Conservation (phyloP, 2,888 invertebrate species). For the Ormia ochracea region DNA sequence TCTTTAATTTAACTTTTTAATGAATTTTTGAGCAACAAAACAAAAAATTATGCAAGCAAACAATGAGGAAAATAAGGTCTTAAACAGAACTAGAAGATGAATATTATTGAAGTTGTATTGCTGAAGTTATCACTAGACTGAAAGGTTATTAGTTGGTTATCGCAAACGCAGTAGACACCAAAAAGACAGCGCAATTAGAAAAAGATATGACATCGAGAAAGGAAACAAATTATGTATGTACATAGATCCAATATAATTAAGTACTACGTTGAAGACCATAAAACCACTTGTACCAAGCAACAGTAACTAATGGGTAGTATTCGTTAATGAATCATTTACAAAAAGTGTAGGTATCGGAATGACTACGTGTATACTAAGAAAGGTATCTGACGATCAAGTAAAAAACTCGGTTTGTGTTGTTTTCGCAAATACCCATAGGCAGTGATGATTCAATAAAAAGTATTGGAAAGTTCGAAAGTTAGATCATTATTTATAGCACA, state of each 20-base stretch:
- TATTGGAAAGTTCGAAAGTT: constrained; percentile 4
- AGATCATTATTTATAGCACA: constrained; percentile 28
- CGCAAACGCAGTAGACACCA: constrained; percentile 26
- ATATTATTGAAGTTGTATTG: constrained; percentile 19
- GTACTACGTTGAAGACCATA: neutral
- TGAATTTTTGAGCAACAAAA: constrained; percentile 74
- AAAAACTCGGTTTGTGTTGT: neutral
- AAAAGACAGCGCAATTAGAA: constrained; percentile 31
- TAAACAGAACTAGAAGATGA: constrained; percentile 46
- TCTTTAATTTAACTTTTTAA: constrained; percentile 78
- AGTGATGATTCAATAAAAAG: constrained; percentile 7
- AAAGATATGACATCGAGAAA: constrained; percentile 1
- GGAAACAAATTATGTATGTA: neutral
- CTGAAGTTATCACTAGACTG: constrained; percentile 46
- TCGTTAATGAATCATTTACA: neutral
- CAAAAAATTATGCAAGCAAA: constrained; percentile 66
- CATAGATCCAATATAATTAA: neutral
- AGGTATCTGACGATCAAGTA: neutral
- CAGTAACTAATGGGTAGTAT: neutral
- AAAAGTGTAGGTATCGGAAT: neutral
- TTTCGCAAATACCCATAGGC: constrained; percentile 13
- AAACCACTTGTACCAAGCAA: neutral
- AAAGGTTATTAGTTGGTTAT: constrained; percentile 27
- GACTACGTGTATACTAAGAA: neutral
- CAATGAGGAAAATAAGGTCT: constrained; percentile 59